Conservation (phyloP, 2,797 vertebrate species). For the Lates japonicus region DNA sequence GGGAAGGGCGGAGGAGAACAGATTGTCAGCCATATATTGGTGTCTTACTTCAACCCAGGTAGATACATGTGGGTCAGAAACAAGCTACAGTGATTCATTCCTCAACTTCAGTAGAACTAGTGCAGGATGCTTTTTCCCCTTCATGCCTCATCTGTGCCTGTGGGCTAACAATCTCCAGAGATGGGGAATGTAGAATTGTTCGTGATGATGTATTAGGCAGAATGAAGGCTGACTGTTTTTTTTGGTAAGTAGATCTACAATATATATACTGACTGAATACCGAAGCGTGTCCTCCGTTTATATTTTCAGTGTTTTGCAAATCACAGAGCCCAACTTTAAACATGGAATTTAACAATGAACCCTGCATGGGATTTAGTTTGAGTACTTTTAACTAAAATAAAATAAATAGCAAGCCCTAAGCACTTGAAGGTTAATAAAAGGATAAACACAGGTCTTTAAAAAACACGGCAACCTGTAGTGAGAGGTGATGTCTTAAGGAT, state of each 20-base stretch:
- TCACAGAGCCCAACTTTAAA: not conserved
- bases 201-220: not conserved
- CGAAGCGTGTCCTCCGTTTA: not conserved
- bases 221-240: conserved; percentile 18
- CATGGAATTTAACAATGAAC: not conserved
- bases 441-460: conserved; percentile 31
- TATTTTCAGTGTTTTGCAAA: conserved; percentile 22
- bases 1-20: conserved; percentile 41
- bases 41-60: conserved; percentile 51
- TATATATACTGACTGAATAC: not conserved
- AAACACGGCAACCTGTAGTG: conserved; percentile 2
- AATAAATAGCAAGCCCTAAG: conserved; percentile 9
- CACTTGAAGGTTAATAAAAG: conserved; percentile 25
- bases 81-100: conserved; percentile 33
- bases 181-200: conserved; percentile 6
- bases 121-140: not conserved
- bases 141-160: not conserved
- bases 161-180: not conserved
- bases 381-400: not conserved
- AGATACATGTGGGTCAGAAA: conserved; percentile 50
- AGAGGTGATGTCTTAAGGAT: conserved; percentile 25
- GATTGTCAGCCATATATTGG: conserved; percentile 49
- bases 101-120: conserved; percentile 12
- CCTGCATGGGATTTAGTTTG: not conserved
- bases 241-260: conserved; percentile 11